Percentiles rank a stretch among this genome's conserved stretches.
Conservation (phyloP, 2,888 invertebrate species). For the Chloromyia formosa region DNA sequence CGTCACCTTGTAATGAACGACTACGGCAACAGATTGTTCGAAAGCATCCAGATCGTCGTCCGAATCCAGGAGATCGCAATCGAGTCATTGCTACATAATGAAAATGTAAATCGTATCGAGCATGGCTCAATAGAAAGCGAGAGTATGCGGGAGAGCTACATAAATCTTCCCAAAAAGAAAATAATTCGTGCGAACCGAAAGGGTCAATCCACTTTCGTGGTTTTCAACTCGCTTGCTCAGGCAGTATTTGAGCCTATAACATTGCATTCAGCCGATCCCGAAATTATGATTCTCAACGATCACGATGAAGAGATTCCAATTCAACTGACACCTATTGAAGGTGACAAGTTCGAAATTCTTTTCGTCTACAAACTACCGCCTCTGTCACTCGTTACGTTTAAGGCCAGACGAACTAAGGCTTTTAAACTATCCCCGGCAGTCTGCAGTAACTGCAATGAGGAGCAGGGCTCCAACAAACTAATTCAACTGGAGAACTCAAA, state of each 20-base stretch:
- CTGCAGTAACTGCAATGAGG: slow-evolving; percentile 67
- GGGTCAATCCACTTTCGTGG: slow-evolving; percentile 69
- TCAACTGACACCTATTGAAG: slow-evolving; percentile 90
- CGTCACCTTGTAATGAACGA: slow-evolving; percentile 93
- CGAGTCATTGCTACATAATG: slow-evolving; percentile 67
- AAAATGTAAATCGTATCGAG: slow-evolving; percentile 52
- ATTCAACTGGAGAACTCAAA: slow-evolving; percentile 84
- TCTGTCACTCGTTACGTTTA: slow-evolving; percentile 76
- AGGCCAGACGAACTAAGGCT: slow-evolving; percentile 64
- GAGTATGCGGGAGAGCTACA: slow-evolving; percentile 79
- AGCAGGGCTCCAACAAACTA: slow-evolving; percentile 77
- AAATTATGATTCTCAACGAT: slow-evolving; percentile 77
- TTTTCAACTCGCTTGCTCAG: slow-evolving; percentile 87
- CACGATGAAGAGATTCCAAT: slow-evolving; percentile 71
- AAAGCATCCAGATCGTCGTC: slow-evolving; percentile 80
- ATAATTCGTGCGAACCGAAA: slow-evolving; percentile 70
- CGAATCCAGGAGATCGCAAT: slow-evolving; percentile 79
- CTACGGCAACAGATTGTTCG: slow-evolving; percentile 86
- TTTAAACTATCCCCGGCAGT: slow-evolving; percentile 66
- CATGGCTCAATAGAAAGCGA: slow-evolving; percentile 70
- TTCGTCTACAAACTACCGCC: slow-evolving; percentile 86
- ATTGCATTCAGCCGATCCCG: slow-evolving; percentile 74
- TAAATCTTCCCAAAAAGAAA: slow-evolving; percentile 78
- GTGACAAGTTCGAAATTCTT: slow-evolving; percentile 71
- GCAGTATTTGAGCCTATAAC: slow-evolving; percentile 80